Percentiles rank a stretch among this genome's conserved stretches.
phyloP scores from a whole-genome alignment of 1,140 invertebrate species.

The Heliconius eleuchia region DNA sequence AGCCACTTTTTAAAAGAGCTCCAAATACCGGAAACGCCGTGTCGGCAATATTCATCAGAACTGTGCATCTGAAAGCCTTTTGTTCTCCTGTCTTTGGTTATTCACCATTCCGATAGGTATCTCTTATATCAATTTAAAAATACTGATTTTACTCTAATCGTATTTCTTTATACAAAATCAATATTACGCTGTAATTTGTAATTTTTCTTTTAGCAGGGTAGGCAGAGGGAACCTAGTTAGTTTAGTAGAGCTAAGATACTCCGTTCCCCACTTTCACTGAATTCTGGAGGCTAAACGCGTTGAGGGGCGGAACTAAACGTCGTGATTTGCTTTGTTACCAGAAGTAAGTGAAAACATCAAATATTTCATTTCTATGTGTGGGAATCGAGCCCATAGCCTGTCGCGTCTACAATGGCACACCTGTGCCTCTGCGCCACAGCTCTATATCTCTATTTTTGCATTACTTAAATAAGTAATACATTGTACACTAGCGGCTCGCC shows the following conservation, averaged over 20 bases:
- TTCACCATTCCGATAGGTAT: slow-evolving; percentile 10
- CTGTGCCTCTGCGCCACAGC: background rate
- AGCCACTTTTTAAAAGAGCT: slow-evolving; percentile 18
- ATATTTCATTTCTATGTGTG: background rate
- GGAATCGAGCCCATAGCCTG: background rate
- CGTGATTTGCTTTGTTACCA: background rate
- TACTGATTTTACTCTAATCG: too few relatives aligned
- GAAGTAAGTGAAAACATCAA: background rate
- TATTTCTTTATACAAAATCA: too few relatives aligned
- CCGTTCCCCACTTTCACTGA: background rate
- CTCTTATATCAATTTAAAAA: background rate
- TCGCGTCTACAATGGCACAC: background rate
- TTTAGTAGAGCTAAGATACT: background rate
- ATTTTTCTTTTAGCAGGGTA: background rate
- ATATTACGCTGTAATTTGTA: too few relatives aligned
- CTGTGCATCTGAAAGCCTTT: slow-evolving; percentile 18
- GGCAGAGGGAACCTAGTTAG: background rate
- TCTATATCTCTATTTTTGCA: too few relatives aligned
- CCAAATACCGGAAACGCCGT: slow-evolving; percentile 18
- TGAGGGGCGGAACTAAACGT: background rate
- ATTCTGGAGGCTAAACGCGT: background rate
- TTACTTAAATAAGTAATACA: too few relatives aligned
- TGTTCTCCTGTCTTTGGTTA: slow-evolving; percentile 14
- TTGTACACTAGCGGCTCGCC: too few relatives aligned
- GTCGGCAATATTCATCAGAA: slow-evolving; percentile 20